Base-by-base conservation (phyloP, 2,113 vertebrate species). In the Clarias batrachus region DNA sequence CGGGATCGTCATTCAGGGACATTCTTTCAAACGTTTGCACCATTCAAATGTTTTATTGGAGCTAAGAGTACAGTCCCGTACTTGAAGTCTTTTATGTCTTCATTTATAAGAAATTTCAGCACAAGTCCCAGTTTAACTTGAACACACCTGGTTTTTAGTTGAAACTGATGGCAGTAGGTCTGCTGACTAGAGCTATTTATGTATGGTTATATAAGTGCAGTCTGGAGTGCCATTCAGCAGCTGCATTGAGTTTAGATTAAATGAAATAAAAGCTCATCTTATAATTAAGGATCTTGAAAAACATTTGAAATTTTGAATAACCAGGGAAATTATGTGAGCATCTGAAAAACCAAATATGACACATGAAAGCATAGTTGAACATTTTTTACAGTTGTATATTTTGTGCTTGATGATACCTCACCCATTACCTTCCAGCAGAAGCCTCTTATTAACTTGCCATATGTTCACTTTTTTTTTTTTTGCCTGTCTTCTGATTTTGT, bases 311-410 rank as follows among this genome's bases (percentile, higher is more conserved):
- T 9, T 17, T 87, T 62, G 71, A 25, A 37, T 56, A 52, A 25
- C 37, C 57, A 30, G 37, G 17, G n/a, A 78, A 60, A 76, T 52
- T 27, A 62, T 48, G 56, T 52, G 23, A 25, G 37, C n/a, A 19
- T 62, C 57, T n/a, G 23, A n/a, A 25, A 76, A n/a, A 76, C 23
- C 12, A 76, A 23, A 73, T 37, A 8, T 71, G 4, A 17, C 84
- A 85, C 84, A 66, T 68, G 48, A 85, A 68, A 41, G 76, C 60
- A 65, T 79, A 30, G 33, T 57, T 73, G 10, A 79, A 68, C 41
- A 14, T 41, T 3, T 52, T 59, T 14, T 16, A 3, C 13, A 27
- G 17, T 27, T 14, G 52, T 56, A 66, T 81, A 25, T 85, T 63
- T 86, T 86, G 10, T 79, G n/a, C 4, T 56, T 78, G 25, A 85